Evolutionary conservation across 2,113 vertebrate genomes (phyloP), one percentile per base, ranked within the genome.

Genomic region (Neolamprologus hecqui): DNA sequence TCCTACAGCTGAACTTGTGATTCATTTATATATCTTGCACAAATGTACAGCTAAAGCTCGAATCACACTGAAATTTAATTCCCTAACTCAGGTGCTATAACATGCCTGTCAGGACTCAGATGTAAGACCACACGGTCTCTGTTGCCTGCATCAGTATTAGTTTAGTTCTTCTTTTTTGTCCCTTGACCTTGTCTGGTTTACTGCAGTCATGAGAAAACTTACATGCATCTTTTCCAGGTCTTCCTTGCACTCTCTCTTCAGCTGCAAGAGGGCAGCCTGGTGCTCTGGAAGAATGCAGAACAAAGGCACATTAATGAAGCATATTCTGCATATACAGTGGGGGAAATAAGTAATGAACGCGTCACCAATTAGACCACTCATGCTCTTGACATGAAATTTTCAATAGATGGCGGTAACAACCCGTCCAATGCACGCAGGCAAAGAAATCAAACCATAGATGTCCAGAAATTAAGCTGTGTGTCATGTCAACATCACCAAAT

Each of bases 171-270:
- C 21, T 68, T 37, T n/a, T 68, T 4, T 68, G 65, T 42, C 57
- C 26, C 1, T 21, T 57, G 19, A 37, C 28, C 57, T 0, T 26
- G 9, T 65, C 60, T 37, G 19, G 33, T 65, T 37, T 65, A 37
- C 33, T 21, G 60, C 60, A 68, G 11, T 65, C 60, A 65, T n/a
- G 17, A 37, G 31, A 21, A 68, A 68, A 68, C 63, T 68, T 37
- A 68, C 63, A 68, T 68, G 63, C 11, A 37, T 68, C 70, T 93
- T 97, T 93, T 98, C 98, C 84, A 98, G 91, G 93, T 98, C 98
- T 92, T 98, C 97, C 91, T 98, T 98, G 93, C 98, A 97, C 89
- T 98, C 97, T 86, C 97, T 98, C 96, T 99, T 99, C 94, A 98
- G 96, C 86, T 99, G 98, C 87, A 99, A 96, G 90, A 99, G 97